A percentile compares a stretch with the other conserved stretches of the same genome.
These are phyloP conservation scores for Drosophila tani DNA, from an alignment of 1,140 invertebrate species.

Conservation along the genomic window DNA sequence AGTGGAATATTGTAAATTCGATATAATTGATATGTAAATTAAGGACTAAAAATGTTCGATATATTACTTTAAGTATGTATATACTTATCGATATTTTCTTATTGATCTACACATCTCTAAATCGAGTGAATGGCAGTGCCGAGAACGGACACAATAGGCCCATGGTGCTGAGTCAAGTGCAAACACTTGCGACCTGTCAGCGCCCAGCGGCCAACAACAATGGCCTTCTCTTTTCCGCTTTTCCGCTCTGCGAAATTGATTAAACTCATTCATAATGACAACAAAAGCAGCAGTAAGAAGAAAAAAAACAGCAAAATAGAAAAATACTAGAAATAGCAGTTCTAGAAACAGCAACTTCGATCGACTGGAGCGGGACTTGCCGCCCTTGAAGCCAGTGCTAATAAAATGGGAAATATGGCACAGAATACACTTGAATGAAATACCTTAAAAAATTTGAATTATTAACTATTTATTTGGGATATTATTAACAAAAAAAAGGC, in stretches of 20 bases:
- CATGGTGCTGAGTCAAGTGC: constrained; percentile 66
- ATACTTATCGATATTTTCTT: not conserved
- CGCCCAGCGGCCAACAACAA: constrained; percentile 25
- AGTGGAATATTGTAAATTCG: too few species aligned
- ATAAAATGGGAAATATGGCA: not conserved
- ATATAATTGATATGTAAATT: too few species aligned
- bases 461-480: too few species aligned
- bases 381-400: not conserved
- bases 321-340: constrained; percentile 1
- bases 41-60: not conserved
- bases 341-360: constrained; percentile 38
- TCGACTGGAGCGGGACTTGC: constrained; percentile 15
- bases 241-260: constrained; percentile 67
- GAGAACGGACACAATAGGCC: constrained; percentile 25
- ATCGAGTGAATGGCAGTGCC: constrained; percentile 15
- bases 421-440: constrained; percentile 1
- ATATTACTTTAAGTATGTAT: not conserved
- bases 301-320: not conserved
- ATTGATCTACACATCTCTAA: not conserved
- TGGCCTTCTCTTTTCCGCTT: constrained; percentile 37
- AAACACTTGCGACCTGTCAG: constrained; percentile 61
- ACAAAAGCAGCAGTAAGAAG: constrained; percentile 22
- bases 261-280: constrained; percentile 73
- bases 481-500: too few species aligned
- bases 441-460: not conserved